Percentiles rank a stretch among this genome's conserved stretches.
Conservation (phyloP, 1,140 invertebrate genomes). For the Drosophila parabipectinata region DNA sequence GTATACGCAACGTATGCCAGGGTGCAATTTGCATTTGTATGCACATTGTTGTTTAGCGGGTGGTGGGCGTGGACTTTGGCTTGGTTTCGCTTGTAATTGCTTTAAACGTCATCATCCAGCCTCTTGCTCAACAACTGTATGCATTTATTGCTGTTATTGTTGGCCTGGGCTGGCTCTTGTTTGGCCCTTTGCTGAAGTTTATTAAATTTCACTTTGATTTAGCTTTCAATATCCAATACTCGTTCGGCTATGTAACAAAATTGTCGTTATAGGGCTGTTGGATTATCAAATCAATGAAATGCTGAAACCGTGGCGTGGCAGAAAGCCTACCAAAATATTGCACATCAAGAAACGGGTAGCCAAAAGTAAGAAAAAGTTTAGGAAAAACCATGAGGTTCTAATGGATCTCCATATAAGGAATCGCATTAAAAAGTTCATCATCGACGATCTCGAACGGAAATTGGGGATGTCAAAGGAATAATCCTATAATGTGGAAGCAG, state of each 20-base stretch:
- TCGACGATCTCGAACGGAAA: constrained; percentile 17
- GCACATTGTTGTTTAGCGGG: constrained; percentile 66
- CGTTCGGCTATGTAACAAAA: constrained; percentile 22
- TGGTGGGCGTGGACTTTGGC: constrained; percentile 22
- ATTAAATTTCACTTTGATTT: constrained; percentile 64
- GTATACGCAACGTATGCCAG: constrained; percentile 75
- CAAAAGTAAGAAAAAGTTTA: not conserved
- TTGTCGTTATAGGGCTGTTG: constrained; percentile 14
- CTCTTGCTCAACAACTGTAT: constrained; percentile 22
- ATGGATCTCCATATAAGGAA: constrained; percentile 12
- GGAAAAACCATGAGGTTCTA: constrained; percentile 1
- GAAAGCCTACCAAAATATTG: not conserved
- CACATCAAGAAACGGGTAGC: constrained; percentile 14
- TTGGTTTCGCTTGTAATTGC: constrained; percentile 68
- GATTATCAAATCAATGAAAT: constrained; percentile 10
- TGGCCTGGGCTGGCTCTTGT: constrained; percentile 8
- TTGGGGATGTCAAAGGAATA: not conserved
- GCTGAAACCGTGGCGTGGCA: constrained; percentile 35
- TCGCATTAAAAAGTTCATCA: constrained; percentile 31
- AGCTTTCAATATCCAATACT: constrained; percentile 51
- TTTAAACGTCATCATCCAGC: constrained; percentile 75
- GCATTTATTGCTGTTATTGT: constrained; percentile 45
- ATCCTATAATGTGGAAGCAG: not conserved
- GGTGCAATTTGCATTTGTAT: constrained; percentile 77
- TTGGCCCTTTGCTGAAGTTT: constrained; percentile 42